phyloP scores from a whole-genome alignment of 2,113 vertebrate species.

The Gasterosteus aculeatus region DNA sequence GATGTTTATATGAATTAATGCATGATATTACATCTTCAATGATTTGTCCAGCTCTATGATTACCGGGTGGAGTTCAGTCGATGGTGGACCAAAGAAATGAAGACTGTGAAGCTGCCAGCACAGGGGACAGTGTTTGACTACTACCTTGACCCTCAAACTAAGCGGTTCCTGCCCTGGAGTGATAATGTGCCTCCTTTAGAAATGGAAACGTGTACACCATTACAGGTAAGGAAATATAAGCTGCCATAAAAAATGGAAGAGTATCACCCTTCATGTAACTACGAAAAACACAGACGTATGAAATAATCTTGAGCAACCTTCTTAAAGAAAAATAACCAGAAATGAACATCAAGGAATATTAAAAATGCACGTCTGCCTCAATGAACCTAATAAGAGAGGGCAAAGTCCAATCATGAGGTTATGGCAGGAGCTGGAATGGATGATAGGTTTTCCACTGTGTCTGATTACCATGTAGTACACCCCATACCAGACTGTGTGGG shows the following conservation, averaged over 20 bases:
- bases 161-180: constrained; percentile 81
- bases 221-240: constrained; percentile 67
- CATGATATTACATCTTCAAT: constrained; percentile 29
- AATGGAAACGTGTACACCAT: constrained; percentile 72
- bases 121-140: constrained; percentile 88
- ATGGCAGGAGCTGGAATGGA: constrained; percentile 73
- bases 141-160: constrained; percentile 81
- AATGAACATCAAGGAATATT: constrained; percentile 72
- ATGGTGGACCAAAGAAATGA: constrained; percentile 88
- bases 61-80: constrained; percentile 86
- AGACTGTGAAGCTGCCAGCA: constrained; percentile 82
- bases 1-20: constrained; percentile 21
- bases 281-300: constrained; percentile 43
- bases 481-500: constrained; percentile 75
- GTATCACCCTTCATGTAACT: not conserved
- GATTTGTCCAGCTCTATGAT: constrained; percentile 78
- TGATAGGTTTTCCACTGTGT: constrained; percentile 78
- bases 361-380: constrained; percentile 70
- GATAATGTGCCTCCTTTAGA: constrained; percentile 78
- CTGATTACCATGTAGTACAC: constrained; percentile 76
- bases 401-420: constrained; percentile 74
- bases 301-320: constrained; percentile 44
- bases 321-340: constrained; percentile 68
- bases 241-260: not conserved
- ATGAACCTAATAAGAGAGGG: constrained; percentile 77